A percentile compares a stretch with the other conserved stretches of the same genome.
phyloP scores from a whole-genome alignment of 1,140 invertebrate species.

The Drosophila insularis region DNA sequence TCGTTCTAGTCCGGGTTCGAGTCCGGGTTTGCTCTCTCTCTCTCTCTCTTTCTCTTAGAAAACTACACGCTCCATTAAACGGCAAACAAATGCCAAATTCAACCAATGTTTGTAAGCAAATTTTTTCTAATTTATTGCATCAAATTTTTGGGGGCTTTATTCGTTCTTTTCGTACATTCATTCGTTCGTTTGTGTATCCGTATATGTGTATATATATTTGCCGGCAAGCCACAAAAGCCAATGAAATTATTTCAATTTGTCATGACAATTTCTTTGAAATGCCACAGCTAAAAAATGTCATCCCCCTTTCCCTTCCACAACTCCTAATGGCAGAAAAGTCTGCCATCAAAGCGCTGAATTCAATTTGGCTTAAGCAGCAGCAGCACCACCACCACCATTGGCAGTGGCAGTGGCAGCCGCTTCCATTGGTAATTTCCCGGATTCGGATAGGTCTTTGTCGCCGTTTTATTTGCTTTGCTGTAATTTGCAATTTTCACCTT shows the following conservation, averaged over 20 bases:
- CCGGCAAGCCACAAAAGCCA: slow-evolving; percentile 70
- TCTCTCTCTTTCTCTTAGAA: slow-evolving; percentile 5
- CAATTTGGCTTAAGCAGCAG: slow-evolving; percentile 70
- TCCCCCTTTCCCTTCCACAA: not conserved
- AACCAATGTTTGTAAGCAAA: slow-evolving; percentile 60
- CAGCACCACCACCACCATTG: not conserved
- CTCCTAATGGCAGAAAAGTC: slow-evolving; percentile 11
- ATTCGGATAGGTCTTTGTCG: slow-evolving; percentile 52
- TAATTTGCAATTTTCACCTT: slow-evolving; percentile 80
- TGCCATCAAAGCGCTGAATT: slow-evolving; percentile 67
- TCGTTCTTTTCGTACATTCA: not conserved
- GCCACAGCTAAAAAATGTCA: slow-evolving; percentile 47
- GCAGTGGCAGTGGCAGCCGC: slow-evolving; percentile 2
- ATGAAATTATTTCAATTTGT: slow-evolving; percentile 81
- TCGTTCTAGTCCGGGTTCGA: too few species aligned
- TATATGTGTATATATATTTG: not conserved
- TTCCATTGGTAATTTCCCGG: slow-evolving; percentile 59
- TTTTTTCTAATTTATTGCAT: slow-evolving; percentile 78
- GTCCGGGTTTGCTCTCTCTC: too few species aligned
- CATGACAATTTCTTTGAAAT: slow-evolving; percentile 79
- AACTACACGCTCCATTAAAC: slow-evolving; percentile 69
- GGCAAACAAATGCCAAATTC: slow-evolving; percentile 63
- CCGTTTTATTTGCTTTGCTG: slow-evolving; percentile 70
- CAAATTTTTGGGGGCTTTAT: slow-evolving; percentile 63
- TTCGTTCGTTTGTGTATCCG: not conserved